A percentile compares a stretch with the other conserved stretches of the same genome.
phyloP scores from a whole-genome alignment of 2,113 vertebrate genomes.

The Hemichromis elongatus region DNA sequence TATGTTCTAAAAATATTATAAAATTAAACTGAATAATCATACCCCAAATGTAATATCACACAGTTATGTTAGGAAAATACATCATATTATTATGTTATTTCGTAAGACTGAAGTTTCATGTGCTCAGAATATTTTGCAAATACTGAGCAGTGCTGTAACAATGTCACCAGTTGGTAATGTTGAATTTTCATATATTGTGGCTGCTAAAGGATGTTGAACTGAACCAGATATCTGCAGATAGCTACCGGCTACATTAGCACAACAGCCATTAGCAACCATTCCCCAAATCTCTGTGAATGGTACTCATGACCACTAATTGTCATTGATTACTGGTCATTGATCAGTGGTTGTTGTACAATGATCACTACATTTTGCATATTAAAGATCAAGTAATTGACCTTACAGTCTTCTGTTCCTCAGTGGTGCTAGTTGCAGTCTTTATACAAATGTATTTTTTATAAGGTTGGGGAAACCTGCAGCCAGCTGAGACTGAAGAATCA shows the following conservation, averaged over 20 bases:
- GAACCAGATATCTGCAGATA: neutral
- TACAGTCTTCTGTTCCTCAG: neutral
- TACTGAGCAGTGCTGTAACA: neutral
- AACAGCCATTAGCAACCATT: neutral
- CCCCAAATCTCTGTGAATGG: neutral
- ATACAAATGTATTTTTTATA: neutral
- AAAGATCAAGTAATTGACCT: neutral
- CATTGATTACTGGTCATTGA: neutral
- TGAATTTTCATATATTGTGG: too few species aligned
- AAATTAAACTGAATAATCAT: neutral
- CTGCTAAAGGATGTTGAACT: neutral
- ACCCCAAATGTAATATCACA: neutral
- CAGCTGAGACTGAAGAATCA: neutral
- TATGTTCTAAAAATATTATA: neutral
- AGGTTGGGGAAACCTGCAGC: neutral
- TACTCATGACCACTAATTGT: neutral
- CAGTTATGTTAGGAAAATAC: neutral
- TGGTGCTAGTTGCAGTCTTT: neutral
- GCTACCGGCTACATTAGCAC: neutral
- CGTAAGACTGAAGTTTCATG: neutral
- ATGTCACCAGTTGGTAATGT: neutral
- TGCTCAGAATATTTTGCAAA: neutral
- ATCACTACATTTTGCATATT: neutral
- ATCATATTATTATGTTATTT: neutral
- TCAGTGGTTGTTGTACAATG: neutral